phyloP scores from a whole-genome alignment of 2,113 vertebrate species.

The Nestor notabilis region DNA sequence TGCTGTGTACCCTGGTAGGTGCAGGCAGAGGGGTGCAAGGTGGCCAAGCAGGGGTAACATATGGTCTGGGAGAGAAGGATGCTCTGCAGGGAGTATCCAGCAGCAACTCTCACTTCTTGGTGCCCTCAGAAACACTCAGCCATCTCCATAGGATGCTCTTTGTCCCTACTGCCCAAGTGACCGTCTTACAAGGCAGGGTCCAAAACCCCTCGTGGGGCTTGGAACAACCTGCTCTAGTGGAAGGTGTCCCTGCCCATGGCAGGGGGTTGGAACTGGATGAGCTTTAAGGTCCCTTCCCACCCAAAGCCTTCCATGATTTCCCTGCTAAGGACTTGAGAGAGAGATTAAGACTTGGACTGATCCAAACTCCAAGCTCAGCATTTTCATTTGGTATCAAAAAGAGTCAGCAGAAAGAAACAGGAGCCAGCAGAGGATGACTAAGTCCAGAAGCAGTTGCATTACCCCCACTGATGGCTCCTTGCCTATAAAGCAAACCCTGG shows the following conservation, averaged over 20 bases:
- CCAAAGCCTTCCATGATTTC: background rate
- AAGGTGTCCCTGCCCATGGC: fast-evolving
- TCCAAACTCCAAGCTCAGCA: background rate
- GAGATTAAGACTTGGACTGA: background rate
- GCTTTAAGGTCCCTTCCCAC: background rate
- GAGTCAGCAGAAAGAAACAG: background rate
- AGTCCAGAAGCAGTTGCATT: background rate
- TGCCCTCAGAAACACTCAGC: background rate
- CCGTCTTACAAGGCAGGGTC: background rate
- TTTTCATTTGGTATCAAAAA: background rate
- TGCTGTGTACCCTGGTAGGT: fast-evolving
- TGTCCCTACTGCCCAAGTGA: background rate
- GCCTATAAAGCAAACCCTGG: background rate
- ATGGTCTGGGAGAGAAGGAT: background rate
- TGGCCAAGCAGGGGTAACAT: background rate
- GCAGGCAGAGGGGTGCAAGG: background rate
- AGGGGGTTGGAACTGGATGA: background rate
- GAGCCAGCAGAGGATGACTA: background rate
- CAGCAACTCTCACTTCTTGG: background rate
- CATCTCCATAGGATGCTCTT: background rate
- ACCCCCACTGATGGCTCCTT: background rate
- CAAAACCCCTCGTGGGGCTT: background rate
- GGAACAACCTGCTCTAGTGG: background rate
- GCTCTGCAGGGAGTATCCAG: background rate
- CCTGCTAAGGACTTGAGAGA: background rate